Percentiles rank a stretch among this genome's conserved stretches.
Conservation (phyloP, 2,113 vertebrate genomes). For the Oryzias javanicus region DNA sequence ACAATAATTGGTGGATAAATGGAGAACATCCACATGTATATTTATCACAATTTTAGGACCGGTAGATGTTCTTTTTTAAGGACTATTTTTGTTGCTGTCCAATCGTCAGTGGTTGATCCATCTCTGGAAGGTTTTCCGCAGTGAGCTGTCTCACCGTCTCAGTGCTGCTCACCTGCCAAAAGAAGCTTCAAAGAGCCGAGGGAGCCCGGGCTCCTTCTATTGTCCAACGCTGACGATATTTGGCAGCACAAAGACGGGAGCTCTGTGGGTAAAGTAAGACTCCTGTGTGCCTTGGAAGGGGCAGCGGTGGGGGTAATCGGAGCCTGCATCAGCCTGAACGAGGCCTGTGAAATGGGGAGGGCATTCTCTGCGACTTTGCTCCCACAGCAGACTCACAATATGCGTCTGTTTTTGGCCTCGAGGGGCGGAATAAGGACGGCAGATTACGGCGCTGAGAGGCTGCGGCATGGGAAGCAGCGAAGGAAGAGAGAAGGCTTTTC, state of each 20-base stretch:
- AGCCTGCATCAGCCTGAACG: slow-evolving; percentile 33
- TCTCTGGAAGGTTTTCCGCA: not conserved
- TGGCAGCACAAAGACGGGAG: slow-evolving; percentile 51
- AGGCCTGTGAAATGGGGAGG: slow-evolving; percentile 53
- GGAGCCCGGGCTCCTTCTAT: slow-evolving; percentile 33
- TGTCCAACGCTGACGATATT: slow-evolving; percentile 35
- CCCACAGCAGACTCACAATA: slow-evolving; percentile 71
- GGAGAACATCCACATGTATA: too few species aligned
- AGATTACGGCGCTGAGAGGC: slow-evolving; percentile 69
- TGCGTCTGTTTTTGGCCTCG: slow-evolving; percentile 54
- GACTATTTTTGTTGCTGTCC: too few species aligned
- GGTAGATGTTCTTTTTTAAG: too few species aligned
- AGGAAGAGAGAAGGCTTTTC: slow-evolving; percentile 46
- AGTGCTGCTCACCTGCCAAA: slow-evolving; percentile 12
- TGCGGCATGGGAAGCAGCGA: slow-evolving; percentile 53
- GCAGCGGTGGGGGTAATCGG: slow-evolving; percentile 50
- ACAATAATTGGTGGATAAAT: too few species aligned
- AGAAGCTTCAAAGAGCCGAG: slow-evolving; percentile 32
- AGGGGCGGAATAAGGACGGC: slow-evolving; percentile 30
- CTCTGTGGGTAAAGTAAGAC: slow-evolving; percentile 62
- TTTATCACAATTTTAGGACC: too few species aligned
- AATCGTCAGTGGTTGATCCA: not conserved
- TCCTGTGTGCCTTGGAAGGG: slow-evolving; percentile 59
- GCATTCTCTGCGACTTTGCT: slow-evolving; percentile 55
- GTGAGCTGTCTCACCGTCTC: slow-evolving; percentile 3